Evolutionary conservation across 2,888 invertebrate species (phyloP).

Genomic region (Carabus problematicus): DNA sequence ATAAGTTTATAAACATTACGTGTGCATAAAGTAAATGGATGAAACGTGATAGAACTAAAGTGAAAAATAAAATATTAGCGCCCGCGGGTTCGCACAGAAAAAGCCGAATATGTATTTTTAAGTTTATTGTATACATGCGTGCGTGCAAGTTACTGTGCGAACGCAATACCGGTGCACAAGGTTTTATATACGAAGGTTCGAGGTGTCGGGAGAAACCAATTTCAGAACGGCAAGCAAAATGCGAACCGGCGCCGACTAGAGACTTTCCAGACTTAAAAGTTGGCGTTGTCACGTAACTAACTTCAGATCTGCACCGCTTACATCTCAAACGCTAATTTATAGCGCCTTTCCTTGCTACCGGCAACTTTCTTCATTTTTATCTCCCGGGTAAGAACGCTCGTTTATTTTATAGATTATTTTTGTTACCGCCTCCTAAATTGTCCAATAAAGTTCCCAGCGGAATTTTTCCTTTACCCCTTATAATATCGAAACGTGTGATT

Average conservation of each 20-base stretch:
- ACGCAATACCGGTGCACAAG: background rate
- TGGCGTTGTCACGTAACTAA: conserved; percentile 25
- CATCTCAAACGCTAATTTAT: conserved; percentile 27
- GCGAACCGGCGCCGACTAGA: background rate
- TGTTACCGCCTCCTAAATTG: conserved; percentile 26
- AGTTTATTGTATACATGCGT: background rate
- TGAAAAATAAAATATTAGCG: too few relatives aligned
- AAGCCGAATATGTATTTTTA: background rate
- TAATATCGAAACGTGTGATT: background rate
- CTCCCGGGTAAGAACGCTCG: conserved; percentile 19
- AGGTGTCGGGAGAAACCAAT: conserved; percentile 19
- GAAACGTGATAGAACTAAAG: too few relatives aligned
- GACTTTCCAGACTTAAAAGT: conserved; percentile 14
- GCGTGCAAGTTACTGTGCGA: background rate
- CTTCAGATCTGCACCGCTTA: conserved; percentile 21
- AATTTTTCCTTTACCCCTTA: conserved; percentile 1
- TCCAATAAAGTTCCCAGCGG: conserved; percentile 12
- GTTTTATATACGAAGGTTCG: conserved; percentile 6
- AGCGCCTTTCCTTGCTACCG: conserved; percentile 14
- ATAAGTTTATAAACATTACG: too few relatives aligned
- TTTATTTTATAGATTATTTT: conserved; percentile 26
- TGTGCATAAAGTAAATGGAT: too few relatives aligned
- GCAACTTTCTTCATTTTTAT: conserved; percentile 25
- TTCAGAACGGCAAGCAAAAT: background rate
- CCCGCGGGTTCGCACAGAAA: too few relatives aligned